Conservation (phyloP, 2,888 invertebrate genomes). For the Gnatocerus cornutus region DNA sequence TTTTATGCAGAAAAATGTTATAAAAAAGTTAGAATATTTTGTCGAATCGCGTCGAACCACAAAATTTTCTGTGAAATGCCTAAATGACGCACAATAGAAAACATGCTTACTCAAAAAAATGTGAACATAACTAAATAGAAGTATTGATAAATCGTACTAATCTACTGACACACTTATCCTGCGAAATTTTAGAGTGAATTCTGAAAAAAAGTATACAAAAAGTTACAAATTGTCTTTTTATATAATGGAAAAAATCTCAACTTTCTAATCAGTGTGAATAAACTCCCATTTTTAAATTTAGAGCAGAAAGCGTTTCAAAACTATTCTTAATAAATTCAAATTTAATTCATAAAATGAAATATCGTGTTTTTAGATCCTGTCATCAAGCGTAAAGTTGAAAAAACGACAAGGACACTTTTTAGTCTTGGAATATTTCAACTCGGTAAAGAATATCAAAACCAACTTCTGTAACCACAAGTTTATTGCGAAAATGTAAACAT, state of each 20-base stretch:
- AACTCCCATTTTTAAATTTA: conserved; percentile 2
- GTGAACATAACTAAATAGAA: too few species aligned
- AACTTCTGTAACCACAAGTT: conserved; percentile 39
- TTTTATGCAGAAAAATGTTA: too few species aligned
- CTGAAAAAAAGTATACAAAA: too few species aligned
- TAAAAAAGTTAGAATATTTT: too few species aligned
- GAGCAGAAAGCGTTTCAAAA: conserved; percentile 3
- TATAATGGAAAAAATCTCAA: background rate
- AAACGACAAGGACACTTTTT: conserved; percentile 30
- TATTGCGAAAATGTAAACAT: conserved; percentile 32
- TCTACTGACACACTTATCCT: too few species aligned
- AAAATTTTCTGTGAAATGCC: too few species aligned
- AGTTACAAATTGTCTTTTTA: too few species aligned
- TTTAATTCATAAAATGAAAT: background rate
- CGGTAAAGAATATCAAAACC: conserved; percentile 1
- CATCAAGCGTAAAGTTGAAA: conserved; percentile 10
- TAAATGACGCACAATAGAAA: too few species aligned
- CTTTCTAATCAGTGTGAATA: conserved; percentile 14
- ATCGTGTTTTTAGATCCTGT: background rate
- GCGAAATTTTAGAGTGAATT: too few species aligned
- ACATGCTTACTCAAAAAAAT: too few species aligned
- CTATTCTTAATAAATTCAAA: background rate
- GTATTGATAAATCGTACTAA: too few species aligned
- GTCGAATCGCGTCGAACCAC: too few species aligned
- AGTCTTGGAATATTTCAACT: conserved; percentile 1